phyloP scores from a whole-genome alignment of 2,113 vertebrate species.

The Irena cyanogastra region DNA sequence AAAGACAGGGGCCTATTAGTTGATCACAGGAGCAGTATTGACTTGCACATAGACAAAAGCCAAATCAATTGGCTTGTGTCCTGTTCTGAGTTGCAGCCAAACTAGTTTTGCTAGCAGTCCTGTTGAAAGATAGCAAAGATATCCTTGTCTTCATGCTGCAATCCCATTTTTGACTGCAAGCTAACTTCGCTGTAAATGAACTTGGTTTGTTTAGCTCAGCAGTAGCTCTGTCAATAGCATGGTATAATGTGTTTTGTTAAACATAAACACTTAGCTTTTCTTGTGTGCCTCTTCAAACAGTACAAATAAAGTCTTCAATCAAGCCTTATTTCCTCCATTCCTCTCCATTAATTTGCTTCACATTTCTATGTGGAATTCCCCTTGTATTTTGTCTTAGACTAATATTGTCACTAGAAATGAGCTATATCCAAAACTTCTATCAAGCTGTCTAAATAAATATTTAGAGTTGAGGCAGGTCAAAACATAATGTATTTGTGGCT shows the following conservation, averaged over 20 bases:
- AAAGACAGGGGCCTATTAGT: background rate
- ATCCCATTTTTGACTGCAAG: background rate
- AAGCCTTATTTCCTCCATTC: background rate
- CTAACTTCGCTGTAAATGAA: background rate
- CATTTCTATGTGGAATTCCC: background rate
- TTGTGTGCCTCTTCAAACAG: background rate
- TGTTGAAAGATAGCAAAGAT: background rate
- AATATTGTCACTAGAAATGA: background rate
- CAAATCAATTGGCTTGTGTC: background rate
- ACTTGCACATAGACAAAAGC: background rate
- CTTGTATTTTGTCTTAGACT: background rate
- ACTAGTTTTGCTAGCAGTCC: background rate
- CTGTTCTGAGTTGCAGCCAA: background rate
- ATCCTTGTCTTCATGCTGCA: background rate
- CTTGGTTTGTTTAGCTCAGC: background rate
- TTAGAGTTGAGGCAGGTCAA: background rate
- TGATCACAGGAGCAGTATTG: background rate
- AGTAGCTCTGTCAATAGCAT: background rate
- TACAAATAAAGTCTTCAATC: background rate
- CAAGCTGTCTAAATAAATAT: background rate
- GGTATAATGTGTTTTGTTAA: background rate
- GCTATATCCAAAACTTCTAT: background rate
- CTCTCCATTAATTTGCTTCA: background rate
- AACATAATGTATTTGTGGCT: background rate
- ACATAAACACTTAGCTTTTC: background rate